Percentiles rank a stretch among this genome's conserved stretches.
phyloP scores from a whole-genome alignment of 2,888 invertebrate species.

The Erebia palarica region DNA sequence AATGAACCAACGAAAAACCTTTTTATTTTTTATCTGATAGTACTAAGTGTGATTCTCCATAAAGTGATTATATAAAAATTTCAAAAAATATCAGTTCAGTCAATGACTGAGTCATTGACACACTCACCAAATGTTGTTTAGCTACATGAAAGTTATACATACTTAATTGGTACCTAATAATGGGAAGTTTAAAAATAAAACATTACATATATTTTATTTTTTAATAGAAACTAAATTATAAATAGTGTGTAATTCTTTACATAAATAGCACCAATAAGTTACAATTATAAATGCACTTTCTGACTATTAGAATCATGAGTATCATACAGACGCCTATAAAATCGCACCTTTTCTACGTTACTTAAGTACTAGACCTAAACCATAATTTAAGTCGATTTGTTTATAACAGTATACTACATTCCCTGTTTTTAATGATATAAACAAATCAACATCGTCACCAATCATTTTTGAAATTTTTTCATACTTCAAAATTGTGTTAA shows the following conservation, averaged over 20 bases:
- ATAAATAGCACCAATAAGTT: constrained; percentile 46
- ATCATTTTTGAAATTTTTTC: neutral
- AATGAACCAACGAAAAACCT: no score
- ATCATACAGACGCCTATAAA: constrained; percentile 51
- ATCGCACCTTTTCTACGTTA: constrained; percentile 1
- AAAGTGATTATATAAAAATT: no score
- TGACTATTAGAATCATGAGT: constrained; percentile 72
- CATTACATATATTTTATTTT: neutral
- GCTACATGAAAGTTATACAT: no score
- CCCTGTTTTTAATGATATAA: constrained; percentile 6
- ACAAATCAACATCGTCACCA: constrained; percentile 18
- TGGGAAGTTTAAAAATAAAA: neutral
- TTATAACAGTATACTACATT: constrained; percentile 19
- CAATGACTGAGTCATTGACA: no score
- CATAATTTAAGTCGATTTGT: constrained; percentile 17
- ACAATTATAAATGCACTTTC: constrained; percentile 73
- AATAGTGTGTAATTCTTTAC: constrained; percentile 1
- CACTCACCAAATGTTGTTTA: no score
- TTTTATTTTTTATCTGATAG: no score
- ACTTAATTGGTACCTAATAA: no score
- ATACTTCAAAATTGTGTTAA: neutral
- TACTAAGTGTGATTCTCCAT: no score
- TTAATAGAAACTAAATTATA: constrained; percentile 3
- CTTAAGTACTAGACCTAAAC: neutral
- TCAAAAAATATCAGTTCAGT: no score